Base-by-base conservation (phyloP, 2,888 invertebrate genomes). In the Athalia rosae region DNA sequence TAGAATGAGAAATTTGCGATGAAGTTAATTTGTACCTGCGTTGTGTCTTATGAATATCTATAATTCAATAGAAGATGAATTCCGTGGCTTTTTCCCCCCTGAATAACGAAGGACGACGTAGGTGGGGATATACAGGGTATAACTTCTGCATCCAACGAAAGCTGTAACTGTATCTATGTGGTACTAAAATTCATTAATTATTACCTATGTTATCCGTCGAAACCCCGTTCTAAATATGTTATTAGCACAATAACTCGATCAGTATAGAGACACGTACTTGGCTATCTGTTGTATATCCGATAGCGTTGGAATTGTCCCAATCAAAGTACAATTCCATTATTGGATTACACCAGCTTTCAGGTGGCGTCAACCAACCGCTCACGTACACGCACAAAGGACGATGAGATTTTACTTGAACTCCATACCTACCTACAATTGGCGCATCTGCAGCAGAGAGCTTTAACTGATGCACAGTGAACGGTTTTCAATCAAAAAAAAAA, bases 221-320 rank as follows among this genome's bases (percentile, higher is more conserved):
- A 71, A 58, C 58, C 58, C 43, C 28, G 45, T 56, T 58, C 69
- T 58, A 50, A 71, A 71, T 71, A 58, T 71, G 69, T 71, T 56
- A 71, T 58, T 71, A 56, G 58, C 58, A 28, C 69, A 43, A 71
- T 71, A 71, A 71, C 69, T 71, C 58, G 69, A 71, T 53, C 56
- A 13, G 69, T 71, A 58, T 9, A 43, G 45, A 4, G 53, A n/a
- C n/a, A 53, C 53, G 53, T n/a, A 53, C 53, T 11, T n/a, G 53
- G 53, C 7, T 53, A 53, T 53, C n/a, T n/a, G n/a, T 53, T 28
- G 28, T 15, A 15, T 50, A 50, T 41, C 28, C 67, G 67, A 71
- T 71, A 71, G 43, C 69, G 28, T 58, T 71, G 56, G 58, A 71
- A 71, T 71, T 71, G 58, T 71, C 69, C 45, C 56, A 56, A 71